phyloP scores from a whole-genome alignment of 1,140 invertebrate species.

The Apis florea region DNA sequence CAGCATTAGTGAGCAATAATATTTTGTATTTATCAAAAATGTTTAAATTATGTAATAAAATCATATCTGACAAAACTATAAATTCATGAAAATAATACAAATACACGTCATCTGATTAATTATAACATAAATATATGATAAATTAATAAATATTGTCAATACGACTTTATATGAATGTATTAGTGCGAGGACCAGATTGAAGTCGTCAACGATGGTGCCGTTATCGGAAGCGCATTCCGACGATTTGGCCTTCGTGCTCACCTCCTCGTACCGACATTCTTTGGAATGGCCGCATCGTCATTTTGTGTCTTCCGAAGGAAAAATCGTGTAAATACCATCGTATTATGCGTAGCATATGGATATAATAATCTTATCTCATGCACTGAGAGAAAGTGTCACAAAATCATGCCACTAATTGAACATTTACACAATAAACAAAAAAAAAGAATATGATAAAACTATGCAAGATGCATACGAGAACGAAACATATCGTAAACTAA shows the following conservation, averaged over 20 bases:
- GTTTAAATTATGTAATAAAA: background rate
- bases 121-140: background rate
- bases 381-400: slow-evolving; percentile 22
- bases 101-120: background rate
- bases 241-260: slow-evolving; percentile 44
- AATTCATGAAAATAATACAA: background rate
- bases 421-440: slow-evolving; percentile 11
- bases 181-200: slow-evolving; percentile 14
- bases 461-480: slow-evolving; percentile 14
- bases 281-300: slow-evolving; percentile 35
- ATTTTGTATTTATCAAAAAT: background rate
- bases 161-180: background rate
- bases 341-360: slow-evolving; percentile 61
- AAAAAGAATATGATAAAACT: slow-evolving; percentile 21
- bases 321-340: slow-evolving; percentile 69
- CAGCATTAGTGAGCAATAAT: background rate
- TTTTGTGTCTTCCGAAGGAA: slow-evolving; percentile 62
- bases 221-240: slow-evolving; percentile 46
- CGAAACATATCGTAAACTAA: slow-evolving; percentile 42
- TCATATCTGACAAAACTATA: background rate
- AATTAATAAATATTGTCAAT: slow-evolving; percentile 4
- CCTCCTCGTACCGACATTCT: slow-evolving; percentile 53
- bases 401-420: slow-evolving; percentile 27
- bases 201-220: slow-evolving; percentile 37
- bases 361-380: slow-evolving; percentile 16